Percentiles rank a stretch among this genome's conserved stretches.
Evolutionary conservation across 2,113 vertebrate species (phyloP).

Genomic region (Lontra canadensis): DNA sequence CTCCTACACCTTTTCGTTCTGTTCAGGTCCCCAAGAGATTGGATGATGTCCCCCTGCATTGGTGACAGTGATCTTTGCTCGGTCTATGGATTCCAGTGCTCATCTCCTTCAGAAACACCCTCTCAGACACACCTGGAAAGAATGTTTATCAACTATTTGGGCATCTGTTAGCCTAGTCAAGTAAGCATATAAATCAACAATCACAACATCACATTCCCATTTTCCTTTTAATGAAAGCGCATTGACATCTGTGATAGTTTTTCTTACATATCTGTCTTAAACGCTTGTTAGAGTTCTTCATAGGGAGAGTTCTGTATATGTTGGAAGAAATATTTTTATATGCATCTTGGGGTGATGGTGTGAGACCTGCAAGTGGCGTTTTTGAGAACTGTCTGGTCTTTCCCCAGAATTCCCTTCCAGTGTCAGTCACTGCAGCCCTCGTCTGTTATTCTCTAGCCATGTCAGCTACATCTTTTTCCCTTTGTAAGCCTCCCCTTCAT

Average conservation of each 20-base stretch:
- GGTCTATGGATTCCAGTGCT: background rate
- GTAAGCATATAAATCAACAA: background rate
- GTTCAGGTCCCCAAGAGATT: background rate
- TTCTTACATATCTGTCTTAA: background rate
- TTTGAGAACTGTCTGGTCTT: background rate
- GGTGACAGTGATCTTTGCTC: background rate
- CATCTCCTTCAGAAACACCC: background rate
- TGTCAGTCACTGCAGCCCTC: background rate
- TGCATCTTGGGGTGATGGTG: background rate
- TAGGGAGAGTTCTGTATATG: background rate
- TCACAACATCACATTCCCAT: background rate
- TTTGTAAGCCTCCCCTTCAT: background rate
- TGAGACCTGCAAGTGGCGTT: background rate
- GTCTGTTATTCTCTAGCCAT: background rate
- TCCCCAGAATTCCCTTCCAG: background rate
- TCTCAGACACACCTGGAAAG: background rate
- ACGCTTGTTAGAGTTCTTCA: background rate
- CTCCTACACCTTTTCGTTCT: background rate
- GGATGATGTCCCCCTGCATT: background rate
- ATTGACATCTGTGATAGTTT: background rate
- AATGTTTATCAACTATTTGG: background rate
- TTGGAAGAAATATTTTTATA: background rate
- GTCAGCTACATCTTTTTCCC: background rate
- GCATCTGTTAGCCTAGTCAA: background rate
- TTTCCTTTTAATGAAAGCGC: background rate